Conservation (phyloP, 2,888 invertebrate genomes). For the Troglohyphantes excavatus region DNA sequence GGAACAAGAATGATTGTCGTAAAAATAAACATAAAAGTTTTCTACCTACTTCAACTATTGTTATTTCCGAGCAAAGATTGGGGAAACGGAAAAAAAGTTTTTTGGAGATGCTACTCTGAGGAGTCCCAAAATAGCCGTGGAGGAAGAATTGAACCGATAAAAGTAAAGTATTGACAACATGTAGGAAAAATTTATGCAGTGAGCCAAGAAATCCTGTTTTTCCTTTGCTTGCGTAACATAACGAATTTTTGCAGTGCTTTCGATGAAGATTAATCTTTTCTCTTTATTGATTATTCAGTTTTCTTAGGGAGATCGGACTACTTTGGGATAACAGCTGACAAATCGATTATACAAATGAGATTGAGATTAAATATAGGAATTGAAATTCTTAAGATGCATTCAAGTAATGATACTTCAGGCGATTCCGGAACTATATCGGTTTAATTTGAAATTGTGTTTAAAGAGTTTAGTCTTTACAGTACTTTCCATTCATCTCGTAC, state of each 20-base stretch:
- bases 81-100: background rate
- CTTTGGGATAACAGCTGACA: background rate
- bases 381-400: background rate
- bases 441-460: too few species aligned
- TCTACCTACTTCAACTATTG: background rate
- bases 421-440: too few species aligned
- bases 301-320: background rate
- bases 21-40: too few species aligned
- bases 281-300: background rate
- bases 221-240: background rate
- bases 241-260: background rate
- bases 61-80: background rate
- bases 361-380: background rate
- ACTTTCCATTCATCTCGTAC: too few species aligned
- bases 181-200: conserved; percentile 10
- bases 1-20: too few species aligned
- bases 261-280: conserved; percentile 1
- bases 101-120: background rate
- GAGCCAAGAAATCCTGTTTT: background rate
- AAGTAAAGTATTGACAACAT: conserved; percentile 12
- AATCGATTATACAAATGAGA: conserved; percentile 1
- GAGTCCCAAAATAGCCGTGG: background rate
- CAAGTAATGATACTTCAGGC: background rate
- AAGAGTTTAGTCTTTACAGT: too few species aligned
- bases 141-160: conserved; percentile 1